Conservation (phyloP, 2,113 vertebrate genomes). For the Euleptes europaea region DNA sequence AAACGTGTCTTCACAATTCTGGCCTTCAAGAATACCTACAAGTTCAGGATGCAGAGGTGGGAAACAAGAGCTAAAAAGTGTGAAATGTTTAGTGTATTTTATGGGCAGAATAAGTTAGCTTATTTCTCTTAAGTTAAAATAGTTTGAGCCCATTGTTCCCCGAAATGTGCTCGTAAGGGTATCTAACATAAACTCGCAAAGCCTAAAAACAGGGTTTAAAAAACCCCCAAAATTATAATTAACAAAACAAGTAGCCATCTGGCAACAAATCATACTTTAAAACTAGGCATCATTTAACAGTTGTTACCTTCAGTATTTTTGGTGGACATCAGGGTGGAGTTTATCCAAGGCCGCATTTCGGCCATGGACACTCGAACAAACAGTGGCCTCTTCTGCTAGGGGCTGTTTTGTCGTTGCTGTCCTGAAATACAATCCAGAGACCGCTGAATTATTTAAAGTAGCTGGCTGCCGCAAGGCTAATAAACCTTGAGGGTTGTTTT, state of each 20-base stretch:
- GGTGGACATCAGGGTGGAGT: background rate
- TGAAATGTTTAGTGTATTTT: background rate
- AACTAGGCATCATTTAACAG: no score
- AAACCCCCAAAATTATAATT: no score
- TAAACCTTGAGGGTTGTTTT: no score
- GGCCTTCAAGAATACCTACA: background rate
- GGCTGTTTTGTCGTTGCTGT: background rate
- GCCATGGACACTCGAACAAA: background rate
- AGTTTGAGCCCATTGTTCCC: no score
- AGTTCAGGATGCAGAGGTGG: background rate
- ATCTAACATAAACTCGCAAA: no score
- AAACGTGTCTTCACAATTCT: background rate
- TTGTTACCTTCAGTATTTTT: background rate
- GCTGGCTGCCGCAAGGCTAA: background rate
- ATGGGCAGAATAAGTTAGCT: no score
- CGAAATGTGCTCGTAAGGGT: no score
- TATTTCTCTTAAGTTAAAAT: no score
- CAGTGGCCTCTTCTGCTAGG: background rate
- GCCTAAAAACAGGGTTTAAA: no score
- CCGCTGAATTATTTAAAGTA: background rate
- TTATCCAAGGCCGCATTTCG: conserved; percentile 31
- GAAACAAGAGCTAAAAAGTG: background rate
- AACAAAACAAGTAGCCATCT: no score
- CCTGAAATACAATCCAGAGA: background rate
- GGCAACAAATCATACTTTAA: no score